Conservation (phyloP, 1,140 invertebrate species). For the Heliconius hermathena region DNA sequence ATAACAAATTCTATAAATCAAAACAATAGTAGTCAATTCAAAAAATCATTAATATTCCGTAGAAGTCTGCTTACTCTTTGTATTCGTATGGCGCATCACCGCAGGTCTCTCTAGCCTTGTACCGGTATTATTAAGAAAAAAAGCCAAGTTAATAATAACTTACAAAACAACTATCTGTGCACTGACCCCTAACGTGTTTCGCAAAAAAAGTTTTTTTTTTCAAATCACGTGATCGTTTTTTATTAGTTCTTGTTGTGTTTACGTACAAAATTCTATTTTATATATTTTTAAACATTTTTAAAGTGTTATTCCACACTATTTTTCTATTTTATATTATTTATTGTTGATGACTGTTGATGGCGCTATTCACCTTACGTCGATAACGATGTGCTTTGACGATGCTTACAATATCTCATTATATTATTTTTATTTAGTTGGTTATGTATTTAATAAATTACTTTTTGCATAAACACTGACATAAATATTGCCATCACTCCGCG, state of each 20-base stretch:
- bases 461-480: no score
- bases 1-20: neutral
- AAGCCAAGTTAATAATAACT: neutral
- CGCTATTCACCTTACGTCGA: no score
- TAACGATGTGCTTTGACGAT: no score
- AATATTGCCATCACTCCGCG: no score
- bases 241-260: neutral
- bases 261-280: no score
- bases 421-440: no score
- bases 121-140: conserved; percentile 13
- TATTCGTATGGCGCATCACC: neutral
- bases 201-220: neutral
- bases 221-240: conserved; percentile 9
- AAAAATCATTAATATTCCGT: conserved; percentile 24
- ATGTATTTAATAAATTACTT: no score
- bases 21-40: conserved; percentile 13
- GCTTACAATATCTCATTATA: no score
- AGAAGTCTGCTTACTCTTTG: conserved; percentile 10
- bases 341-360: no score
- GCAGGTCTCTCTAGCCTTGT: conserved; percentile 23
- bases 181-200: conserved; percentile 24
- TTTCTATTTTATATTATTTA: no score
- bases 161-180: conserved; percentile 22
- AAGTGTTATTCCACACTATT: no score
- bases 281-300: no score